Percentiles rank a stretch among this genome's conserved stretches.
Conservation (phyloP, 1,140 invertebrate species). For the Dendrolimus kikuchii region DNA sequence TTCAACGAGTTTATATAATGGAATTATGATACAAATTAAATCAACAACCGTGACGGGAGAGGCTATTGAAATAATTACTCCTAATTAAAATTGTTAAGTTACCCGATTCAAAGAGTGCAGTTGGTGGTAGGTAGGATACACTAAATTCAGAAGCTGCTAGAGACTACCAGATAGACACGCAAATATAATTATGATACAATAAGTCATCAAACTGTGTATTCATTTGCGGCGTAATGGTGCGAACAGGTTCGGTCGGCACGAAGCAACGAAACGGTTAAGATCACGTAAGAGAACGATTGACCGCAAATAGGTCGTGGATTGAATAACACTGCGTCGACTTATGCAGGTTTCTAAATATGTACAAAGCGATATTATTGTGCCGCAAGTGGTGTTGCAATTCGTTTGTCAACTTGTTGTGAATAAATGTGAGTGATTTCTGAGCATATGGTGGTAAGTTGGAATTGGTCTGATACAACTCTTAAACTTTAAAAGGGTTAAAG, state of each 20-base stretch:
- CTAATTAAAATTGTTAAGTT: slow-evolving; percentile 37
- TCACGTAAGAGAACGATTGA: slow-evolving; percentile 34
- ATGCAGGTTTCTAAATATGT: slow-evolving; percentile 66
- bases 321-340: slow-evolving; percentile 55
- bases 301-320: slow-evolving; percentile 67
- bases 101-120: slow-evolving; percentile 13
- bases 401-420: slow-evolving; percentile 16
- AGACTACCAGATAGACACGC: too few species aligned
- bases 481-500: too few species aligned
- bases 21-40: slow-evolving; percentile 12
- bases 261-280: slow-evolving; percentile 25
- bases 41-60: slow-evolving; percentile 31
- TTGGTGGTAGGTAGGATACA: background rate
- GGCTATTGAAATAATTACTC: slow-evolving; percentile 34
- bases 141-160: too few species aligned
- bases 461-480: too few species aligned
- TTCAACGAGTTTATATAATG: too few species aligned
- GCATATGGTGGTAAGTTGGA: too few species aligned
- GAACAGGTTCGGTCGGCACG: slow-evolving; percentile 33
- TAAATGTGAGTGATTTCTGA: slow-evolving; percentile 4
- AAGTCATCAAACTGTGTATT: too few species aligned
- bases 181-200: too few species aligned
- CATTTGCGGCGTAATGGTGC: background rate
- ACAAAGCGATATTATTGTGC: slow-evolving; percentile 54
- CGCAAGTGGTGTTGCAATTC: slow-evolving; percentile 48